These are phyloP conservation scores for Ridgeia piscesae DNA, from an alignment of 1,140 invertebrate species.

Conservation along the genomic window DNA sequence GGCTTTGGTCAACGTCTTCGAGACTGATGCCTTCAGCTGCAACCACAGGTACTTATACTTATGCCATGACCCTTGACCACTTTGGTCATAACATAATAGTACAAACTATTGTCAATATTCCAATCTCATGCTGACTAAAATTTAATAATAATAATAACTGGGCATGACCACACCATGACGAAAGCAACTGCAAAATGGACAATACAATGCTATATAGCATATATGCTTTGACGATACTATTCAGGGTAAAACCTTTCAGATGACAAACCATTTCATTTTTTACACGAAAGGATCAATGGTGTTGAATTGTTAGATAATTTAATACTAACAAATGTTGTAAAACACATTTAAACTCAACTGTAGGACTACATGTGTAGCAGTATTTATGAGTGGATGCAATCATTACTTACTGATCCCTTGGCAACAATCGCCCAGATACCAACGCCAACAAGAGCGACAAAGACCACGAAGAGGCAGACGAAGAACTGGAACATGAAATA, in stretches of 20 bases:
- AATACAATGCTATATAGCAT: too few relatives aligned
- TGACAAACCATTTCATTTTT: too few relatives aligned
- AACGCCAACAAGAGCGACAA: constrained; percentile 47
- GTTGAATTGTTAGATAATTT: too few relatives aligned
- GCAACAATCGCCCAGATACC: constrained; percentile 53
- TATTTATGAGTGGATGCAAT: background rate
- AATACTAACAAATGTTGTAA: background rate
- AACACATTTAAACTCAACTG: background rate
- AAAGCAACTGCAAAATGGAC: too few relatives aligned
- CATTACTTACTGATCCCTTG: constrained; percentile 47
- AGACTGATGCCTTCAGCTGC: constrained; percentile 30
- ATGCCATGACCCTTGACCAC: too few relatives aligned
- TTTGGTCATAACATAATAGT: background rate
- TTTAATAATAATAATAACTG: too few relatives aligned
- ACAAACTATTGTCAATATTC: background rate
- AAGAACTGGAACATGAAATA: constrained; percentile 49
- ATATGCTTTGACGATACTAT: too few relatives aligned
- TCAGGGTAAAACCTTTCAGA: too few relatives aligned
- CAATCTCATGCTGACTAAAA: too few relatives aligned
- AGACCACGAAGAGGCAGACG: constrained; percentile 52
- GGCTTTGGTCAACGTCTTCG: constrained; percentile 31
- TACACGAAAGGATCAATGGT: too few relatives aligned
- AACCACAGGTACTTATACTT: background rate
- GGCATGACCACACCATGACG: too few relatives aligned
- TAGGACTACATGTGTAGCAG: background rate